These are phyloP conservation scores for Neoitamus cyanurus DNA, from an alignment of 2,888 invertebrate genomes.

Conservation along the genomic window DNA sequence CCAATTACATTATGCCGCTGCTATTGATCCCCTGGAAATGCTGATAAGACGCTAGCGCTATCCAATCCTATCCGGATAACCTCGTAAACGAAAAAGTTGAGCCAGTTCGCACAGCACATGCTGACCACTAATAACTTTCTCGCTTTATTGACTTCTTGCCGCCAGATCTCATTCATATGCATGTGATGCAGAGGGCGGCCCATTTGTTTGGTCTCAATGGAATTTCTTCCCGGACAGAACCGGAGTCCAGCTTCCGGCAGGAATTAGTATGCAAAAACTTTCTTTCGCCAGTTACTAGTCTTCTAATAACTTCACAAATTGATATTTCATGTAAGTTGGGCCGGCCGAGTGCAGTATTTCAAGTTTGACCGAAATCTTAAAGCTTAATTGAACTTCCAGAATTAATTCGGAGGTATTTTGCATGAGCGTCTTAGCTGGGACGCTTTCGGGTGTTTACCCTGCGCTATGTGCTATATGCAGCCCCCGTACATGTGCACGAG, in stretches of 20 bases:
- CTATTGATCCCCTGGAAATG: not conserved
- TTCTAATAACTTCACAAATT: conserved; percentile 50
- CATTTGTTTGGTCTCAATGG: conserved; percentile 27
- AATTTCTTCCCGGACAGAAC: not conserved
- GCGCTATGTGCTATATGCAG: not conserved
- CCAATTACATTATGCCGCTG: not conserved
- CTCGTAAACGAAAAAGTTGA: not conserved
- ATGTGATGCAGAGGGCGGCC: not conserved
- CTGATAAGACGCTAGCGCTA: not conserved
- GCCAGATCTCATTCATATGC: conserved; percentile 28
- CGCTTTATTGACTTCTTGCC: conserved; percentile 26
- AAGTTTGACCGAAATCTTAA: conserved; percentile 34
- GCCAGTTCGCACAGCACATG: conserved; percentile 13
- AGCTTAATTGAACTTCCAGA: conserved; percentile 44
- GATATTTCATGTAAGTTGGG: conserved; percentile 51
- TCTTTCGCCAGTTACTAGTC: conserved; percentile 37
- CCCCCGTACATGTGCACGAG: not conserved
- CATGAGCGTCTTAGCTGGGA: not conserved
- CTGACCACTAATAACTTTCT: conserved; percentile 8
- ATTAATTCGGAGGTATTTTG: conserved; percentile 36
- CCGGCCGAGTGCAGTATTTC: conserved; percentile 43
- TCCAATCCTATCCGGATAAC: too few relatives aligned
- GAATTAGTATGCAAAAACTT: conserved; percentile 52
- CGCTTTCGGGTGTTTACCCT: not conserved
- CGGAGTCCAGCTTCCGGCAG: not conserved